Conservation (phyloP, 2,888 invertebrate species). For the Morpho achilles region DNA sequence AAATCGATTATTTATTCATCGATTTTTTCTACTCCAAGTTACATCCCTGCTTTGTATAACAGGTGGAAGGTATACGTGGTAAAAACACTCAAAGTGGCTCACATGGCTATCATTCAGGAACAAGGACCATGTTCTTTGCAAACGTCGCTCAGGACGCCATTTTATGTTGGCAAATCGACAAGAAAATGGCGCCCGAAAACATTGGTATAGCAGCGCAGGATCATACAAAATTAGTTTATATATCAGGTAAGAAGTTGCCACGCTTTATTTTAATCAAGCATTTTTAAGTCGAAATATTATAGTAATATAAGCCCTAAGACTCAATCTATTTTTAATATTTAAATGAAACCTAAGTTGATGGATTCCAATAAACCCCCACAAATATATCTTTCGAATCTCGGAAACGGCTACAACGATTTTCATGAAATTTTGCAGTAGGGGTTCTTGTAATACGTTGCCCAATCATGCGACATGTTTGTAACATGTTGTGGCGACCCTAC, state of each 20-base stretch:
- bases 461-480: no score
- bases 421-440: no score
- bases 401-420: no score
- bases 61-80: conserved; percentile 76
- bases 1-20: no score
- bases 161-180: conserved; percentile 86
- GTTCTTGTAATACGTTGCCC: no score
- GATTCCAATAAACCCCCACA: background rate
- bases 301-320: background rate
- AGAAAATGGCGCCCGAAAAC: conserved; percentile 70
- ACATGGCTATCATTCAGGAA: conserved; percentile 80
- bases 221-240: conserved; percentile 83
- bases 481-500: no score
- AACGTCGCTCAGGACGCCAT: conserved; percentile 86
- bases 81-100: conserved; percentile 81
- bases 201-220: conserved; percentile 81
- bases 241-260: conserved; percentile 54
- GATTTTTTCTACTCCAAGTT: no score
- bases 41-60: conserved; percentile 9
- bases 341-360: no score
- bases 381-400: background rate
- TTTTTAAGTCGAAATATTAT: background rate
- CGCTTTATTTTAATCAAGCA: no score
- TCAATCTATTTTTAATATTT: no score
- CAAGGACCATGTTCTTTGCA: conserved; percentile 82